Conservation (phyloP, 2,888 invertebrate genomes). For the Lithophane ornitopus region DNA sequence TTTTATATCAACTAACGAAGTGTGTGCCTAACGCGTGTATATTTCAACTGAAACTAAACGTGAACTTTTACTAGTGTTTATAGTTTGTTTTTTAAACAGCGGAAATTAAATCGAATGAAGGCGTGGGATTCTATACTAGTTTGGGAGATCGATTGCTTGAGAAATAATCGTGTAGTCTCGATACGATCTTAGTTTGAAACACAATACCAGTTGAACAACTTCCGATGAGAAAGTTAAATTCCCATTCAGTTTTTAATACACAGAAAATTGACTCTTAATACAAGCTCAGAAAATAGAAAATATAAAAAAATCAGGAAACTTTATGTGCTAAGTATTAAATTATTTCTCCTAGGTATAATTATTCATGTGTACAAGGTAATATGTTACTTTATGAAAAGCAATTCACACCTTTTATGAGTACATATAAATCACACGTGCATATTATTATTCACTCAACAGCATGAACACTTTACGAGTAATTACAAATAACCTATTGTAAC, state of each 20-base stretch:
- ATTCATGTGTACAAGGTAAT: conserved; percentile 14
- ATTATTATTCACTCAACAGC: conserved; percentile 15
- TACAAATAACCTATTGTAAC: conserved; percentile 13
- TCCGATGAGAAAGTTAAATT: conserved; percentile 22
- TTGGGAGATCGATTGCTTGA: conserved; percentile 28
- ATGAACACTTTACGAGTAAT: conserved; percentile 11
- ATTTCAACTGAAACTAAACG: conserved; percentile 75
- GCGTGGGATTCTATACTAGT: conserved; percentile 45
- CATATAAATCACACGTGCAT: conserved; percentile 17
- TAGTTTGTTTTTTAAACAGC: conserved; percentile 67
- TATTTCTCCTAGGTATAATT: conserved; percentile 19
- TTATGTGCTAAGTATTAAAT: background rate
- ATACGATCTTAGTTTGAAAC: conserved; percentile 31
- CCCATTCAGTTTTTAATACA: background rate
- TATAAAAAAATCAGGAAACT: background rate
- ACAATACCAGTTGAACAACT: conserved; percentile 28
- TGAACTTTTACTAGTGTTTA: conserved; percentile 61
- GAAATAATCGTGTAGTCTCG: conserved; percentile 14
- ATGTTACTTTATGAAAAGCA: conserved; percentile 26
- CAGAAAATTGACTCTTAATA: background rate
- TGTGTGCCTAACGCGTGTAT: conserved; percentile 72
- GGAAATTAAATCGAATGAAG: conserved; percentile 63
- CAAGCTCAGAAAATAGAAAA: background rate
- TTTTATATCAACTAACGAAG: conserved; percentile 33
- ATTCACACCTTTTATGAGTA: conserved; percentile 29